Base-by-base conservation (phyloP, 2,113 vertebrate genomes). In the Daphoenositta chrysoptera region DNA sequence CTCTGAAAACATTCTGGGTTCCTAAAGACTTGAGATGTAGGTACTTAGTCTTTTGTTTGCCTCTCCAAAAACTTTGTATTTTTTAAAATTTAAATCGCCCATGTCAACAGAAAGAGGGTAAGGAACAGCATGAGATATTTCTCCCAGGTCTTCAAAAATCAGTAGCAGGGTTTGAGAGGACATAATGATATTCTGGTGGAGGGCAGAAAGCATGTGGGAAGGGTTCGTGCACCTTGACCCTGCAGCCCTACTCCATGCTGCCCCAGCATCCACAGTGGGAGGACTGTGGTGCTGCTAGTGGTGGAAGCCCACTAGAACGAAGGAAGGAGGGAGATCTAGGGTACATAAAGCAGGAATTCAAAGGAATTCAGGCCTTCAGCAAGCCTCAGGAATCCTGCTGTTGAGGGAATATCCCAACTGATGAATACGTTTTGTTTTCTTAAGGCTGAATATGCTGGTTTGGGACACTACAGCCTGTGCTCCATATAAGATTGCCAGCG, bases 211-310 rank as follows among this genome's bases (percentile, higher is more conserved):
- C 0, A 0, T 39, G 30, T 47, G 28, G 19, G 11, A 71, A 28
- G 22, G 11, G 3, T 37, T 40, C 2, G 0, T 3, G 3, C 20
- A 45, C 2, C 13, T 37, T 81, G 30, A 37, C 6, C 33, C 37
- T 81, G 20, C 40, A 37, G 10, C 51, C 14, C 53, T 50, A 4
- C 15, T 51, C 33, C 1, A 0, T n/a, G 53, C 57, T 56, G 18
- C 24, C 51, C 57, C 24, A 30, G 56, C 24, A 63, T 51, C 47
- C 1, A 2, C 48, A 22, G 6, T 8, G 31, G 60, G 28, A 69
- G 70, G 24, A 8, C 11, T 31, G 27, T 2, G 8, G 13, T 63
- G 47, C 60, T 45, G 42, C 39, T 4, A 1, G 15, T 40, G 35
- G 15, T n/a, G 42, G 28, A 44, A 80, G 21, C 50, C 58, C 31